These are phyloP conservation scores for Drosophila tristis DNA, from an alignment of 1,140 invertebrate species.

Conservation along the genomic window DNA sequence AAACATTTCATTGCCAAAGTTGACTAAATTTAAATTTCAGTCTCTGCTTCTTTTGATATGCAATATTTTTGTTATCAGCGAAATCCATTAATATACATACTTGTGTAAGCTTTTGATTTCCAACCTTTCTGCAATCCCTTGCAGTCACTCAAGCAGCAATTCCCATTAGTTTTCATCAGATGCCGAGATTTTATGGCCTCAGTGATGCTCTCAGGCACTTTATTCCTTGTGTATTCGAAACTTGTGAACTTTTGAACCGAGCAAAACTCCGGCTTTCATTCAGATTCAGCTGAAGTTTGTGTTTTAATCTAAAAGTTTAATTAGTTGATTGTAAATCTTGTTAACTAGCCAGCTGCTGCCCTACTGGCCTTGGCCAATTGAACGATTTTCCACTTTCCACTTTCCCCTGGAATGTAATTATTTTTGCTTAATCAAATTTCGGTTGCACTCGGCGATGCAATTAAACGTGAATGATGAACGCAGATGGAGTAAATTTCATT, in stretches of 20 bases:
- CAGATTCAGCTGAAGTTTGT: conserved; percentile 14
- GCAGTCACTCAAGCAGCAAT: conserved; percentile 33
- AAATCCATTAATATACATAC: background rate
- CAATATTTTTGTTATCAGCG: background rate
- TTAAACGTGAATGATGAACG: conserved; percentile 15
- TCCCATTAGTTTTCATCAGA: conserved; percentile 15
- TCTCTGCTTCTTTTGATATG: too few relatives aligned
- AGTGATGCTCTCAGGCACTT: background rate
- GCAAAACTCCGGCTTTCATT: conserved; percentile 18
- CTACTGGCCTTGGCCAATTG: conserved; percentile 14
- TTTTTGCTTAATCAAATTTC: conserved; percentile 23
- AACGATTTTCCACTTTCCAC: conserved; percentile 44
- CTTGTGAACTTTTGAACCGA: conserved; percentile 9
- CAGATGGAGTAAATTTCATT: conserved; percentile 14
- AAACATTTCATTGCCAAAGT: too few relatives aligned
- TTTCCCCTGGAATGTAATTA: conserved; percentile 26
- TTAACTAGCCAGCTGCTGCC: conserved; percentile 19
- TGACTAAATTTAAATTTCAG: too few relatives aligned
- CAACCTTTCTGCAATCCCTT: conserved; percentile 11
- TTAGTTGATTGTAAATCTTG: conserved; percentile 38
- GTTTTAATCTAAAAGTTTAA: conserved; percentile 47
- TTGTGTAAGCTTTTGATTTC: conserved; percentile 8
- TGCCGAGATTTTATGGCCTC: background rate
- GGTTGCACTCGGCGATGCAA: conserved; percentile 23
- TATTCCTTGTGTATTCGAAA: conserved; percentile 21